Evolutionary conservation across 1,140 invertebrate genomes (phyloP).

Genomic region (Zaprionus taronus): DNA sequence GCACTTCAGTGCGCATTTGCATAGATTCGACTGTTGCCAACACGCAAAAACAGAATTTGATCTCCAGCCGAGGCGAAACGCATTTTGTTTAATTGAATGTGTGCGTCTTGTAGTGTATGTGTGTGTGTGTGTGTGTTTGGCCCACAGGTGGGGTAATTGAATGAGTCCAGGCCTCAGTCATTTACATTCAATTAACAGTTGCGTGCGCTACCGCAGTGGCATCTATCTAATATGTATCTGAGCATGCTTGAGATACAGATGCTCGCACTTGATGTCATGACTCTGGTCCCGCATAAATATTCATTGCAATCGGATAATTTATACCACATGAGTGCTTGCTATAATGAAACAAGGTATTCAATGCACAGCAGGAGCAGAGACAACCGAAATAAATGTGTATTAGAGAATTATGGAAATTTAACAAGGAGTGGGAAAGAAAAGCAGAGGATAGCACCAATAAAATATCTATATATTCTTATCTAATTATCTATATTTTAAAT

Average conservation of each 20-base stretch:
- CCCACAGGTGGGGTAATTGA: conserved; percentile 73
- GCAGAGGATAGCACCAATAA: background rate
- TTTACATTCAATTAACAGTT: conserved; percentile 82
- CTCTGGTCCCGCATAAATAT: conserved; percentile 32
- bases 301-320: conserved; percentile 30
- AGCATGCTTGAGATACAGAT: conserved; percentile 45
- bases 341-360: conserved; percentile 12
- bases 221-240: conserved; percentile 33
- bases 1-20: conserved; percentile 40
- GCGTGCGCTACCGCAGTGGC: conserved; percentile 46
- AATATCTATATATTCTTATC: too few relatives aligned
- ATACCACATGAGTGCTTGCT: conserved; percentile 13
- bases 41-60: conserved; percentile 39
- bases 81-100: conserved; percentile 52
- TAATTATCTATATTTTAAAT: too few relatives aligned
- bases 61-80: conserved; percentile 30
- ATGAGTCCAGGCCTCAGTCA: conserved; percentile 60
- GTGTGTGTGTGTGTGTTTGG: conserved; percentile 14
- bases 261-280: conserved; percentile 12
- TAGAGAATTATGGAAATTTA: conserved; percentile 3
- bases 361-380: background rate
- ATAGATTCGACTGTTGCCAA: conserved; percentile 44
- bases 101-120: conserved; percentile 1
- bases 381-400: conserved; percentile 1
- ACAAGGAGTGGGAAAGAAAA: background rate